Evolutionary conservation across 2,888 invertebrate species (phyloP), one percentile per base, ranked within the genome.

Genomic region (Cremastinae sp.): DNA sequence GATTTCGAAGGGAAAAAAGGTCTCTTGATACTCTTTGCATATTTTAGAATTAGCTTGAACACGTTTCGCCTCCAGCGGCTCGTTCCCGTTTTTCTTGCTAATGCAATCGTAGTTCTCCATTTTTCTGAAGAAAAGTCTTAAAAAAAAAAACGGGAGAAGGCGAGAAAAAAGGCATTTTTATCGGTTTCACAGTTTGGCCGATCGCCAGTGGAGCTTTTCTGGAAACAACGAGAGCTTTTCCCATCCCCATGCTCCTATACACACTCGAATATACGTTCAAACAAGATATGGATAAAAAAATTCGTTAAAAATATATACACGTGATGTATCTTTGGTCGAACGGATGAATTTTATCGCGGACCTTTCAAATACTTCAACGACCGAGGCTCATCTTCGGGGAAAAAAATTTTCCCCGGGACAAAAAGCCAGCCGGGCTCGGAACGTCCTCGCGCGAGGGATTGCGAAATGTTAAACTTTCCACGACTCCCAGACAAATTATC

Each of bases 161-260:
- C 7, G 35, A 16, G 41, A 56, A 35, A 12, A 45, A 10, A 12
- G 1, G 16, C 12, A 37, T 18, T 16, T 20, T 41, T 39, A 53
- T 69, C 45, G 74, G 74, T n/a, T 69, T 74, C 28, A 74, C 22
- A 64, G 74, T 74, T 76, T 76, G 76, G 76, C 73, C 64, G 59
- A 2, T 18, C 8, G 74, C 70, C 74, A 28, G 5, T 28, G 2
- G 59, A 53, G 66, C 45, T 53, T 47, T 47, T 22, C 22, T 12
- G 8, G 51, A 14, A 68, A 53, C 51, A 76, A 68, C 51, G 47
- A 10, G 37, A 39, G 39, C n/a, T 18, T 37, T 9, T 35, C 10
- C 7, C 55, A 16, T 12, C 43, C 39, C 35, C 12, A 35, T 28
- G 12, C 61, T 68, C 62, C 4, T 4, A 12, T 28, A 12, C 28